Evolutionary conservation across 2,797 vertebrate genomes (phyloP).

Genomic region (Novumbra hubbsi): DNA sequence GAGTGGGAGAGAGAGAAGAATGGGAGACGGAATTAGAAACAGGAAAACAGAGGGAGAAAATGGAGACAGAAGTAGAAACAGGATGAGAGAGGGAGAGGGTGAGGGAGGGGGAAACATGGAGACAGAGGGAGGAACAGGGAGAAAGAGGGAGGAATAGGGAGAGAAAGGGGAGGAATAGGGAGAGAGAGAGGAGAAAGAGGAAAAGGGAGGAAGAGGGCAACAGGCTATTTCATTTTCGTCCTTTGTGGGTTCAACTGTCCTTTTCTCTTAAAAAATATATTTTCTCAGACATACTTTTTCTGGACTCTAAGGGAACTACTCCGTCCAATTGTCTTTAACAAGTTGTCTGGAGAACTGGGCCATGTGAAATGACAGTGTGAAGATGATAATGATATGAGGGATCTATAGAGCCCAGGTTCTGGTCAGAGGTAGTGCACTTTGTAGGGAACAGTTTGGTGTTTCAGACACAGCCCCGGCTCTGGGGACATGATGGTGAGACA

Average conservation of each 20-base stretch:
- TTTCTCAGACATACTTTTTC: background rate
- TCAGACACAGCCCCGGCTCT: background rate
- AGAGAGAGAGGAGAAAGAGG: too few relatives aligned
- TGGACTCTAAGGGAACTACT: background rate
- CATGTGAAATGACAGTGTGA: background rate
- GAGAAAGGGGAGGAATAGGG: too few relatives aligned
- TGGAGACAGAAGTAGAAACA: too few relatives aligned
- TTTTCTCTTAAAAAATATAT: background rate
- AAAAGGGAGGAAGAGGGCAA: background rate
- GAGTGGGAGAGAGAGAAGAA: too few relatives aligned
- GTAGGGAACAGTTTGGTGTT: background rate
- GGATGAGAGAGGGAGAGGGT: too few relatives aligned
- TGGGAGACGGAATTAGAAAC: too few relatives aligned
- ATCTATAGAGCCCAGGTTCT: background rate
- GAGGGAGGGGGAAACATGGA: too few relatives aligned
- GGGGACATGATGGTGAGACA: too few relatives aligned
- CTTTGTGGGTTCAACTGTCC: background rate
- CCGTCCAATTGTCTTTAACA: background rate
- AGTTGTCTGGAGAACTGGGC: background rate
- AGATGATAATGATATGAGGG: background rate
- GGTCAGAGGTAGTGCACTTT: too few relatives aligned
- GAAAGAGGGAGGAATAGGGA: too few relatives aligned
- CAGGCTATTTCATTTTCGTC: background rate
- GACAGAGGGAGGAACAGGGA: too few relatives aligned
- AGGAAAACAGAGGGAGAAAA: too few relatives aligned